phyloP scores from a whole-genome alignment of 2,113 vertebrate species.

The Leucoraja erinaceus region DNA sequence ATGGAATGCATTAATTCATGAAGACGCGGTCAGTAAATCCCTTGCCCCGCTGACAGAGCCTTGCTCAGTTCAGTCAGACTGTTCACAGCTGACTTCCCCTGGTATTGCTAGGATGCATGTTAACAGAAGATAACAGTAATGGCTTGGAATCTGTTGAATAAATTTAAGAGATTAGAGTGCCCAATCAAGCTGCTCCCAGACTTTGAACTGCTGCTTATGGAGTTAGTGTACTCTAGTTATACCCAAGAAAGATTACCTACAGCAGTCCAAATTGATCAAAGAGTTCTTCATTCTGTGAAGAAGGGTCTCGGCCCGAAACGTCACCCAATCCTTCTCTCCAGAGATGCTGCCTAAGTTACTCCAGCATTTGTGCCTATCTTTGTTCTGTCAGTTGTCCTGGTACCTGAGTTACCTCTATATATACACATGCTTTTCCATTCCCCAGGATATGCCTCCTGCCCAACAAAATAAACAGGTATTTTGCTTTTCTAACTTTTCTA shows the following conservation, averaged over 20 bases:
- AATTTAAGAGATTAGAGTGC: not conserved
- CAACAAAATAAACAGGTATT: too few species aligned
- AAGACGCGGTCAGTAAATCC: too few species aligned
- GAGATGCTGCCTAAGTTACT: too few species aligned
- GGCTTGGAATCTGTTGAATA: not conserved
- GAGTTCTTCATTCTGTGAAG: not conserved
- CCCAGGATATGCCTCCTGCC: not conserved
- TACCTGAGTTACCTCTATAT: not conserved
- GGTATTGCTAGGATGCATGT: too few species aligned
- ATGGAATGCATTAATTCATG: too few species aligned
- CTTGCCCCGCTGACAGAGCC: too few species aligned
- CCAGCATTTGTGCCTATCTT: not conserved
- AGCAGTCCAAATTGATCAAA: not conserved
- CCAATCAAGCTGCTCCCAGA: not conserved
- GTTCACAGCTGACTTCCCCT: too few species aligned
- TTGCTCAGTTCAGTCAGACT: too few species aligned
- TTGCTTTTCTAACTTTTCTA: too few species aligned
- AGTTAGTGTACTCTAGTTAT: not conserved
- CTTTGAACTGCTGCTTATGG: not conserved
- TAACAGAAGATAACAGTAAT: not conserved
- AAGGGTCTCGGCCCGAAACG: too few species aligned
- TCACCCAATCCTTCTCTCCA: too few species aligned
- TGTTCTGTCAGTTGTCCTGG: not conserved
- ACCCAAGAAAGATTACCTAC: not conserved
- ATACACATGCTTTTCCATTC: not conserved